Percentiles rank a stretch among this genome's conserved stretches.
Conservation (phyloP, 2,113 vertebrate genomes). For the Chaetops frenatus region DNA sequence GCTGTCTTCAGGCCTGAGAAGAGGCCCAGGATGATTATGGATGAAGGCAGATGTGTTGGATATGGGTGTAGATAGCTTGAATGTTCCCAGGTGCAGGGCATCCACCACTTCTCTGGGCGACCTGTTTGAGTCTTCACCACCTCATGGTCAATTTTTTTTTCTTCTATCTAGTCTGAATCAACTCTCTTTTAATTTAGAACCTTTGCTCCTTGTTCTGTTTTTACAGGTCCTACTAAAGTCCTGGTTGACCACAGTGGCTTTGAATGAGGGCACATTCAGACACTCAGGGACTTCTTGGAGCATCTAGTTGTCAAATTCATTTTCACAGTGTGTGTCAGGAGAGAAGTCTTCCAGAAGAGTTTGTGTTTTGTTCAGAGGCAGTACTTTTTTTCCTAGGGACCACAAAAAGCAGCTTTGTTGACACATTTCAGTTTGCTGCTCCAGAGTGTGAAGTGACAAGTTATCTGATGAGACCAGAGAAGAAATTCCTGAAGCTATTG, state of each 20-base stretch:
- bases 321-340: background rate
- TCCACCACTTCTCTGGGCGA: background rate
- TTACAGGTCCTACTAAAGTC: background rate
- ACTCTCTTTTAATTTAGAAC: background rate
- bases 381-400: background rate
- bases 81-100: background rate
- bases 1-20: background rate
- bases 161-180: background rate
- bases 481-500: background rate
- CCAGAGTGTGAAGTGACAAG: background rate
- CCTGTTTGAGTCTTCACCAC: background rate
- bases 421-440: background rate
- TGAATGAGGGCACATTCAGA: background rate
- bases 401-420: background rate
- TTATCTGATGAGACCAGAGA: background rate
- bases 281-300: background rate
- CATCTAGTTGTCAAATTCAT: background rate
- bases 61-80: background rate
- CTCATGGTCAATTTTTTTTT: background rate
- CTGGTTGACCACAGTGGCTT: background rate
- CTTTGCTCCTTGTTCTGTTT: background rate
- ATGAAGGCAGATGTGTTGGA: background rate
- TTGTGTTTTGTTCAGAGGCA: background rate
- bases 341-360: background rate
- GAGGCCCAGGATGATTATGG: background rate